A percentile compares a stretch with the other conserved stretches of the same genome.
phyloP scores from a whole-genome alignment of 2,797 vertebrate genomes.

The Coccyzus lansbergi region DNA sequence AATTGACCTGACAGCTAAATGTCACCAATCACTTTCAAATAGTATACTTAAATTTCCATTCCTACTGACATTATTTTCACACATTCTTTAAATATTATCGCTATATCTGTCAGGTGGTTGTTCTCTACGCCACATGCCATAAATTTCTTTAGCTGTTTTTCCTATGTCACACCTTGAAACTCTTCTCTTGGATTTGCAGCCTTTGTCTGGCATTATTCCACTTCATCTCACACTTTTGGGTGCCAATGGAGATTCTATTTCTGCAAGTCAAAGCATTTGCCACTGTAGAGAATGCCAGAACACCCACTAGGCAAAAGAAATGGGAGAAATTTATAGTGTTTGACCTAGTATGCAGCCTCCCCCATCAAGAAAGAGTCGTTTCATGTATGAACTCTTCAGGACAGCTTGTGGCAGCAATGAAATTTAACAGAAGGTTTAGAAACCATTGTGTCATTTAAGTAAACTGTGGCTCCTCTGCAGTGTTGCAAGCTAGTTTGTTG shows the following conservation, averaged over 20 bases:
- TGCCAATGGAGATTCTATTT: background rate
- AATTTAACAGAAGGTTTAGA: background rate
- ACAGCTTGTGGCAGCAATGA: background rate
- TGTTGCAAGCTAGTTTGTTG: background rate
- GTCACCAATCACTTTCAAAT: background rate
- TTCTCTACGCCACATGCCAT: background rate
- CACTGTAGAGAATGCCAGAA: background rate
- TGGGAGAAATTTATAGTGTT: background rate
- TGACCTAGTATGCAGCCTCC: background rate
- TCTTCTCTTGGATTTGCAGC: background rate
- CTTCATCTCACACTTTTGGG: background rate
- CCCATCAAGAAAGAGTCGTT: background rate
- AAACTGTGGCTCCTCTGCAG: background rate
- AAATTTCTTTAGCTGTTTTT: background rate
- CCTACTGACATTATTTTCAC: background rate
- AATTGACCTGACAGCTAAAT: background rate
- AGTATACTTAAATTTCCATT: background rate
- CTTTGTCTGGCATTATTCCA: background rate
- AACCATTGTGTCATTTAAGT: background rate
- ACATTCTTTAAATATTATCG: background rate
- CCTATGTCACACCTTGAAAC: background rate
- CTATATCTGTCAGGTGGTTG: background rate
- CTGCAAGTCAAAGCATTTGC: background rate
- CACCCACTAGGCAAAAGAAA: background rate
- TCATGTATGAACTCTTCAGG: background rate